A percentile compares a stretch with the other conserved stretches of the same genome.
phyloP scores from a whole-genome alignment of 2,113 vertebrate species.

The Ammodramus savannarum region DNA sequence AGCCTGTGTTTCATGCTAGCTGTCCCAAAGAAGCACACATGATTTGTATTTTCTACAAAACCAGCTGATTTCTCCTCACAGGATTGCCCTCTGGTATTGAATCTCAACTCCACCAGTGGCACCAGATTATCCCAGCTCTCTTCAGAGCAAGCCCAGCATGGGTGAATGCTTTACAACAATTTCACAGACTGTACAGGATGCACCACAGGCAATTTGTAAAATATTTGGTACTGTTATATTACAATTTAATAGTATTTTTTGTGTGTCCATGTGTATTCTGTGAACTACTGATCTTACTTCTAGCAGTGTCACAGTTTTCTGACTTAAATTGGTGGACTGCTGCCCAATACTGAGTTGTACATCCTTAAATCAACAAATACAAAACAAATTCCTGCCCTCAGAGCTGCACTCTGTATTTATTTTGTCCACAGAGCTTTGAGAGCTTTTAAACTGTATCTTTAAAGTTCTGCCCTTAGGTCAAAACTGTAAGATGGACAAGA shows the following conservation, averaged over 20 bases:
- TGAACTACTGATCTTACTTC: not conserved
- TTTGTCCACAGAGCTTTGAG: not conserved
- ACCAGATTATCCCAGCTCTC: not conserved
- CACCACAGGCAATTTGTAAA: not conserved
- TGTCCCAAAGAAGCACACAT: not conserved
- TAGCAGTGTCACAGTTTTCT: not conserved
- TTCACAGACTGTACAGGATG: not conserved
- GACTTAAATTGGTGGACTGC: not conserved
- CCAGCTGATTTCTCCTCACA: not conserved
- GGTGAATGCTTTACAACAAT: not conserved
- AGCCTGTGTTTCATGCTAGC: not conserved
- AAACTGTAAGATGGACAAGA: not conserved
- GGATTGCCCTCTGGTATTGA: not conserved
- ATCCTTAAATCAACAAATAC: not conserved
- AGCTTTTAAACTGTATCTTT: not conserved
- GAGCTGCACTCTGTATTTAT: not conserved
- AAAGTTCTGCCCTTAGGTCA: not conserved
- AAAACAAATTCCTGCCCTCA: not conserved
- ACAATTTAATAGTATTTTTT: not conserved
- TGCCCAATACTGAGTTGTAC: not conserved
- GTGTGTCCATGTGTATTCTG: not conserved
- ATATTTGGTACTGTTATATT: not conserved
- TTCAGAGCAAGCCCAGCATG: not conserved
- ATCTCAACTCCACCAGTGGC: not conserved
- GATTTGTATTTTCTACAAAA: not conserved